phyloP scores from a whole-genome alignment of 2,113 vertebrate species.

The Oxyura jamaicensis region DNA sequence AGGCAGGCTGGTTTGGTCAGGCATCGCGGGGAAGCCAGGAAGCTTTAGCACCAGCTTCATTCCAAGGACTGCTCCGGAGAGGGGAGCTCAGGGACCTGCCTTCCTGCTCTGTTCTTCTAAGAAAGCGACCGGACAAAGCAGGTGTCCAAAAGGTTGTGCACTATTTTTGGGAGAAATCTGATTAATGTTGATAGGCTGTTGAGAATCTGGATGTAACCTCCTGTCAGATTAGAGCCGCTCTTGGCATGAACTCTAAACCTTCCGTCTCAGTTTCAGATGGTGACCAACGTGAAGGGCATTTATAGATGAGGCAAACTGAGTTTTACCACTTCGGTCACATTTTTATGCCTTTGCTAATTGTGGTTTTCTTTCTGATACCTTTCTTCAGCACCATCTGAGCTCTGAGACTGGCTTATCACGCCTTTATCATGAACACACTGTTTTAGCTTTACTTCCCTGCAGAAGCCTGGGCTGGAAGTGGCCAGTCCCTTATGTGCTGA shows the following conservation, averaged over 20 bases:
- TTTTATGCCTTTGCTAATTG: slow-evolving; percentile 14
- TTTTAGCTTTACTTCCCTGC: neutral
- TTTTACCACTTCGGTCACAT: neutral
- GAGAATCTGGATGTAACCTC: slow-evolving; percentile 60
- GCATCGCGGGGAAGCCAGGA: neutral
- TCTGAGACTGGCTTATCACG: neutral
- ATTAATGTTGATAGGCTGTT: slow-evolving; percentile 73
- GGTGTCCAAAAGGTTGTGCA: slow-evolving; percentile 72
- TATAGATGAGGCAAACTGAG: slow-evolving; percentile 25
- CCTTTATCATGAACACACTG: neutral
- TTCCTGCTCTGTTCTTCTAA: neutral
- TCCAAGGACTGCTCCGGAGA: neutral
- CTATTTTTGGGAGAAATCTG: slow-evolving; percentile 78
- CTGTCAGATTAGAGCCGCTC: slow-evolving; percentile 61
- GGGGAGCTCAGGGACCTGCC: neutral
- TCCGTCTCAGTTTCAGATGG: slow-evolving; percentile 58
- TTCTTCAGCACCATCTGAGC: neutral
- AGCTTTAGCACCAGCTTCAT: neutral
- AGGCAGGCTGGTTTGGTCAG: neutral
- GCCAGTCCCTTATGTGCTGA: neutral
- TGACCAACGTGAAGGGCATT: slow-evolving; percentile 56
- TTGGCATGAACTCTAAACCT: neutral
- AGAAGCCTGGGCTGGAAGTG: neutral
- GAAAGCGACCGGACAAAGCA: slow-evolving; percentile 31
- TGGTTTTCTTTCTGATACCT: neutral